These are phyloP conservation scores for Antigone vipio DNA, from an alignment of 2,113 vertebrate genomes.

Conservation along the genomic window DNA sequence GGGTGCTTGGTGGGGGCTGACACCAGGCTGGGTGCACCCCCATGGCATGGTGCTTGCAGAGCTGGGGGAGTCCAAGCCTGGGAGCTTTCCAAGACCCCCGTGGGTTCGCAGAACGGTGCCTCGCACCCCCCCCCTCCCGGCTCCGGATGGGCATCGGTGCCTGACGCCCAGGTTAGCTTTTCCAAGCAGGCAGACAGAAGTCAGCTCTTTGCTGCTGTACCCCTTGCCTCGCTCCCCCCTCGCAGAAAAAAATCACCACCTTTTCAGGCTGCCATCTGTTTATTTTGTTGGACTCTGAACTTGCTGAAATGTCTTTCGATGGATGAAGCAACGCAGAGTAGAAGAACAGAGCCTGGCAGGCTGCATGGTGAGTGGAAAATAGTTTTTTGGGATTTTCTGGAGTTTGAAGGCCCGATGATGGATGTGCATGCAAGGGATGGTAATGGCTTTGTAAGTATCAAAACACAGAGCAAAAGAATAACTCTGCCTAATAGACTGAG, in stretches of 20 bases:
- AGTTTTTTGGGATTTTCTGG: slow-evolving; percentile 20
- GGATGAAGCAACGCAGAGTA: slow-evolving; percentile 39
- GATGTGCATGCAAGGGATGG: slow-evolving; percentile 40
- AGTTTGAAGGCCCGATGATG: slow-evolving; percentile 46
- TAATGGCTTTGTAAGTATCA: slow-evolving; percentile 54
- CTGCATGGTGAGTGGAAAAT: slow-evolving; percentile 59
- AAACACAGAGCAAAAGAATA: slow-evolving; percentile 26
- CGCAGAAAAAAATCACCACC: not conserved
- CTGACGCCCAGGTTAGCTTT: not conserved
- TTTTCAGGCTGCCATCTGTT: slow-evolving; percentile 38
- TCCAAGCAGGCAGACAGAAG: not conserved
- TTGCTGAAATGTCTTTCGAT: slow-evolving; percentile 40
- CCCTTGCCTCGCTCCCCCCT: not conserved
- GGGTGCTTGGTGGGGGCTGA: too few species aligned
- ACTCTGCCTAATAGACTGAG: slow-evolving; percentile 23
- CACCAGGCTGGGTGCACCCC: not conserved
- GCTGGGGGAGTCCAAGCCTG: not conserved
- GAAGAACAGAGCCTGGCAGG: slow-evolving; percentile 67
- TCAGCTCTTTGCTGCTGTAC: not conserved
- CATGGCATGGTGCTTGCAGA: rapidly evolving
- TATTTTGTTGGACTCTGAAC: not conserved
- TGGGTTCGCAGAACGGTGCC: rapidly evolving
- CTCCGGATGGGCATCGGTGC: rapidly evolving
- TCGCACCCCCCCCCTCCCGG: not conserved
- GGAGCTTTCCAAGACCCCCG: not conserved